Percentiles rank a stretch among this genome's conserved stretches.
phyloP scores from a whole-genome alignment of 1,140 invertebrate species.

The Pseudobourletiella spinata region DNA sequence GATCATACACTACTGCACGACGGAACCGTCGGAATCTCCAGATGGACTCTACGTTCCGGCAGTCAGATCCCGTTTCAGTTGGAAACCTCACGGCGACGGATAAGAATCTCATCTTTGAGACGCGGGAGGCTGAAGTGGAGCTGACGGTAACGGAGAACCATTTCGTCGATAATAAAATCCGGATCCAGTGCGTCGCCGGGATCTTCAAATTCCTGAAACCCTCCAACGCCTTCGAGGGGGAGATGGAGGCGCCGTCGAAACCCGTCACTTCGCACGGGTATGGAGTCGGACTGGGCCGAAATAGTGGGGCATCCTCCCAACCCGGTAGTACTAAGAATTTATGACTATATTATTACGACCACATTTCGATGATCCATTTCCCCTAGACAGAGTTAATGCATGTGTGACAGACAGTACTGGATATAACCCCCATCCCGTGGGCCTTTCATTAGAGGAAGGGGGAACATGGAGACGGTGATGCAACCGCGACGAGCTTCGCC shows the following conservation, averaged over 20 bases:
- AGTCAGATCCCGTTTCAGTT: neutral
- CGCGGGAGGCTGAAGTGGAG: neutral
- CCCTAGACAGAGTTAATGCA: too few species aligned
- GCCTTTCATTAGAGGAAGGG: too few species aligned
- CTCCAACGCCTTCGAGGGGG: conserved; percentile 7
- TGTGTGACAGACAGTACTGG: too few species aligned
- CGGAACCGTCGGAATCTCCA: neutral
- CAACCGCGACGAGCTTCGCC: too few species aligned
- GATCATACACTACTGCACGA: neutral
- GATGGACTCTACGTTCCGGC: neutral
- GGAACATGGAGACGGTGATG: too few species aligned
- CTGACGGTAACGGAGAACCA: neutral
- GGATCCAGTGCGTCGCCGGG: neutral
- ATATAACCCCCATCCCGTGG: too few species aligned
- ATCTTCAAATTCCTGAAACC: neutral
- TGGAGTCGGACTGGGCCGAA: too few species aligned
- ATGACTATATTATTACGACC: too few species aligned
- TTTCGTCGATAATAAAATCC: conserved; percentile 14
- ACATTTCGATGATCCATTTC: too few species aligned
- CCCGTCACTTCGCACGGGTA: neutral
- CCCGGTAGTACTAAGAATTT: too few species aligned
- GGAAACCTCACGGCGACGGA: too few species aligned
- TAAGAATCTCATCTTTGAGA: neutral
- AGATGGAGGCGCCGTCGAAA: neutral
- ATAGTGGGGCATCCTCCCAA: too few species aligned